These are phyloP conservation scores for Plagodis pulveraria DNA, from an alignment of 2,888 invertebrate species.

Conservation along the genomic window DNA sequence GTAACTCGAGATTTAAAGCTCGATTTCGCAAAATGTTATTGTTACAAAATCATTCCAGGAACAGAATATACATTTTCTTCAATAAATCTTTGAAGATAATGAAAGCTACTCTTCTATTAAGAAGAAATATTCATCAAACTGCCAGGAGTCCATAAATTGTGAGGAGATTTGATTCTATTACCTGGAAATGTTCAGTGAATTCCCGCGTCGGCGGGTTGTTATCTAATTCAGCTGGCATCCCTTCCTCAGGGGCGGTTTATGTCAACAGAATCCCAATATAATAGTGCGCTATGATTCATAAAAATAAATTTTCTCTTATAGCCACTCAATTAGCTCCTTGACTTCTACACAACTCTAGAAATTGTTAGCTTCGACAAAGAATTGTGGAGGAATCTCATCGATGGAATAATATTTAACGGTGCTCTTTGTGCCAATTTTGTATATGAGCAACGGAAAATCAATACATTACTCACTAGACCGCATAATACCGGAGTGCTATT, in stretches of 20 bases:
- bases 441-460: slow-evolving; percentile 33
- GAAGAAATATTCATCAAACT: slow-evolving; percentile 23
- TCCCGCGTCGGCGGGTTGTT: slow-evolving; percentile 43
- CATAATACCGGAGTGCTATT: slow-evolving; percentile 35
- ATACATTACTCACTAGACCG: slow-evolving; percentile 33
- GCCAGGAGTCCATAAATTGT: slow-evolving; percentile 32
- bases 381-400: not conserved
- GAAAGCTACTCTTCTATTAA: slow-evolving; percentile 19
- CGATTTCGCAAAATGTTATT: not conserved
- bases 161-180: slow-evolving; percentile 42
- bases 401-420: slow-evolving; percentile 6
- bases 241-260: slow-evolving; percentile 39
- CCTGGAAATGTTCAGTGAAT: slow-evolving; percentile 44
- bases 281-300: slow-evolving; percentile 32
- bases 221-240: slow-evolving; percentile 46
- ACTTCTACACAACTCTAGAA: not conserved
- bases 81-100: slow-evolving; percentile 14
- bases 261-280: slow-evolving; percentile 45
- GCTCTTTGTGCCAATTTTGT: slow-evolving; percentile 40
- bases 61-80: not conserved
- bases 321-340: too few relatives aligned
- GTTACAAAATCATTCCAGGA: not conserved
- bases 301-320: slow-evolving; percentile 5
- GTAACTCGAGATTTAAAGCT: too few relatives aligned
- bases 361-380: slow-evolving; percentile 7